Base-by-base conservation (phyloP, 2,888 invertebrate species). In the Camptogramma bilineatum region DNA sequence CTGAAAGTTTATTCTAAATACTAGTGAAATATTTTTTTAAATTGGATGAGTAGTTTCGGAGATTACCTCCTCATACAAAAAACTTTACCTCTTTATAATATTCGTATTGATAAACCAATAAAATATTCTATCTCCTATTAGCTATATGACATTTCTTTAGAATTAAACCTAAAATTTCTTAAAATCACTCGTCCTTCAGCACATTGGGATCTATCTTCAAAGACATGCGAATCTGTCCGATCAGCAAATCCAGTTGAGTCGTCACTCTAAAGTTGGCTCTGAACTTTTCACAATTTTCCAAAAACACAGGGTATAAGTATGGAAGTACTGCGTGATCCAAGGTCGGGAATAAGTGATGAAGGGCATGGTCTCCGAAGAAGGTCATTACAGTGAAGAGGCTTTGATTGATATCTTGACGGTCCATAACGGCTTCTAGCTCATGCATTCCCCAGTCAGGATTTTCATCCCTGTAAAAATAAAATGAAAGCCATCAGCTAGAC, bases 271-370 rank as follows among this genome's bases (percentile, higher is more conserved):
- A 87, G 52, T 87, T 87, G 0, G 85, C 83, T 21, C 93, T 90
- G 76, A 95, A 96, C 75, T 95, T 94, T 16, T 92, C 79, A 62
- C 82, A 86, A 2, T 81, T 79, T 17, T 86, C 71, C 18, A 86
- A 61, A 58, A 89, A 85, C 0, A 83, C 86, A 0, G 95, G 94
- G 75, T 95, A 94, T 4, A 97, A 86, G 52, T 95, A 90, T 17
- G 94, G 94, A 16, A 97, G 85, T 18, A 95, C 86, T 0, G 94
- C 94, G 76, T 97, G 97, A 81, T 97, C 97, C 10, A 97, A 80
- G 0, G 96, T 96, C 0, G 97, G 97, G 73, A 97, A 95, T 71
- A 97, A 84, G 84, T 97, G 97, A 80, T 97, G 97, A 0, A 97
- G 86, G 0, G 94, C 91, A 79, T 97, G 97, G 64, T 96, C 95